phyloP scores from a whole-genome alignment of 64 coral and sea anemone genomes.

The Dendrophyllia cribrosa region DNA sequence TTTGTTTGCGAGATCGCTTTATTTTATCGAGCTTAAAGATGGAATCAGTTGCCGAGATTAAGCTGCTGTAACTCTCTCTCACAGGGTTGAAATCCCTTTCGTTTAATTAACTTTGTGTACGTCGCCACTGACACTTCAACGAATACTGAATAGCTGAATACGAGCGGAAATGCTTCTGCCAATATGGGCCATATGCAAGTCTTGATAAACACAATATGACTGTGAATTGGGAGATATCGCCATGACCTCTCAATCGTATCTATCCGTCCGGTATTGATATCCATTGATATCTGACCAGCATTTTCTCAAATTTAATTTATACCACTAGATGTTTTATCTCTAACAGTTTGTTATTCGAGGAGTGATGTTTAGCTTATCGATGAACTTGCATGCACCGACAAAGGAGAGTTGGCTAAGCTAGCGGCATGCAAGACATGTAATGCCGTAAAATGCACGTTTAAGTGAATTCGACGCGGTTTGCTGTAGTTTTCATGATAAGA shows the following conservation, averaged over 20 bases:
- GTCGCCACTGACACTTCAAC: neutral
- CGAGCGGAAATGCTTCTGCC: constrained; percentile 35
- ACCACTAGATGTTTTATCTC: constrained; percentile 37
- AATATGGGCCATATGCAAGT: constrained; percentile 2
- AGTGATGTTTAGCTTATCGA: constrained; percentile 1
- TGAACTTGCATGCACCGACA: constrained; percentile 3
- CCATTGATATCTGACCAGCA: constrained; percentile 34
- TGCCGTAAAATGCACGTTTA: neutral
- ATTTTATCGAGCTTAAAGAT: neutral
- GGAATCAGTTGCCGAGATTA: neutral
- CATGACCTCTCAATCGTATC: constrained; percentile 12
- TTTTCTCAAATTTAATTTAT: constrained; percentile 48
- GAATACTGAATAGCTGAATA: neutral
- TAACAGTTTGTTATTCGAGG: neutral
- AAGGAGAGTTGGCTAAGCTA: neutral
- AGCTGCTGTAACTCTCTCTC: neutral
- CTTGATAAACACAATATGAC: constrained; percentile 41
- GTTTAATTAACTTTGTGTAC: neutral
- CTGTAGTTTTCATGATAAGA: neutral
- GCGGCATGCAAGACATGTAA: neutral
- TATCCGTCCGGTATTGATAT: constrained; percentile 1
- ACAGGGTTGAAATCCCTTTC: neutral
- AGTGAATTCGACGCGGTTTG: neutral
- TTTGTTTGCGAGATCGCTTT: neutral
- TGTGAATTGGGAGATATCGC: constrained; percentile 32